Percentiles rank a stretch among this genome's conserved stretches.
Conservation (phyloP, 2,113 vertebrate species). For the Mus pahari region DNA sequence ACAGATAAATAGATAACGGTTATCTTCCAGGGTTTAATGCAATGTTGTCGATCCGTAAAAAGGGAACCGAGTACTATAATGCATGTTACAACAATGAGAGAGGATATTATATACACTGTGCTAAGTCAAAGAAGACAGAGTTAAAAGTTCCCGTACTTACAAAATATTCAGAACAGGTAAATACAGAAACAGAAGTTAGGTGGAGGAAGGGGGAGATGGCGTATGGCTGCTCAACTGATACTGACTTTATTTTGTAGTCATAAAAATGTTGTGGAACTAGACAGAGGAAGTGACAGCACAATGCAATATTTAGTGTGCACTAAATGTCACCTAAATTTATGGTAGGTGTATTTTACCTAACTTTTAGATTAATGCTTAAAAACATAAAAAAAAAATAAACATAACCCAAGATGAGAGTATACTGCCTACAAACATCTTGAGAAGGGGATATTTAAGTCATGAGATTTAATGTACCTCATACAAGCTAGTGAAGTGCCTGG, state of each 20-base stretch:
- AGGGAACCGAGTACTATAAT: background rate
- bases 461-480: background rate
- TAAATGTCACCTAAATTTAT: slow-evolving; percentile 30
- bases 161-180: slow-evolving; percentile 16
- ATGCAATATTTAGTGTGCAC: background rate
- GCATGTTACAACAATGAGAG: background rate
- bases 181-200: background rate
- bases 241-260: background rate
- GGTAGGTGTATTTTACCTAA: background rate
- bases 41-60: background rate
- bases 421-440: slow-evolving; percentile 11
- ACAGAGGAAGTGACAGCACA: background rate
- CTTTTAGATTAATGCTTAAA: background rate
- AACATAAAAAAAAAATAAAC: background rate
- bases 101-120: background rate
- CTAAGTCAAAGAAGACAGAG: slow-evolving; percentile 7
- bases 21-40: background rate
- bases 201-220: rapidly evolving
- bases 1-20: background rate
- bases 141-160: background rate
- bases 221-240: background rate
- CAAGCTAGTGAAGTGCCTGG: background rate
- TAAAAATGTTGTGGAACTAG: background rate
- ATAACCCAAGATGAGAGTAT: background rate
- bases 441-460: background rate